Evolutionary conservation across 2,888 invertebrate species (phyloP).

Genomic region (Colostygia pectinataria): DNA sequence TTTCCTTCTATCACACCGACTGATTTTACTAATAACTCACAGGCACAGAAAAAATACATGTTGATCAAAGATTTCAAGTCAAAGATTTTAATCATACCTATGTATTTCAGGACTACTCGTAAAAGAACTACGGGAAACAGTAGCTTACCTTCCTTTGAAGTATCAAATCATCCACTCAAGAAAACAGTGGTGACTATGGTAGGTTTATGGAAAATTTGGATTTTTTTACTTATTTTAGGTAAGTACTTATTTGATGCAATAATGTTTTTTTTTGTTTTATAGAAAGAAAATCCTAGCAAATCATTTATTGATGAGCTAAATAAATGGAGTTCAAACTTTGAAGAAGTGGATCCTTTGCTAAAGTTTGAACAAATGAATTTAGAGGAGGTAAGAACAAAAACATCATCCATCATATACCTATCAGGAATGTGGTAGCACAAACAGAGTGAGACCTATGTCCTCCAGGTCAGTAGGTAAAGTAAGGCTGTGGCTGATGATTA

Average conservation of each 20-base stretch:
- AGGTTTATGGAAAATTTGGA: slow-evolving; percentile 36
- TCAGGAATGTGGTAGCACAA: no score
- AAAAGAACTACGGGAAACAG: slow-evolving; percentile 11
- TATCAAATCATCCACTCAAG: slow-evolving; percentile 68
- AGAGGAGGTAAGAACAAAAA: slow-evolving; percentile 54
- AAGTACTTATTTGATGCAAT: no score
- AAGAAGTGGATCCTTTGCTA: slow-evolving; percentile 70
- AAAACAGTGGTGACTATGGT: slow-evolving; percentile 53
- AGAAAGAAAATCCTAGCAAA: slow-evolving; percentile 59
- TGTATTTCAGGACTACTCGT: slow-evolving; percentile 52
- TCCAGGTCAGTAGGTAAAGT: no score
- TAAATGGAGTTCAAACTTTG: slow-evolving; percentile 74
- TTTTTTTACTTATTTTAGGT: not conserved
- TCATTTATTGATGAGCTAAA: slow-evolving; percentile 65
- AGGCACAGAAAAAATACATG: no score
- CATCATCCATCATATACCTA: no score
- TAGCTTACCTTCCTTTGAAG: slow-evolving; percentile 50
- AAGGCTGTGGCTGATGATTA: no score
- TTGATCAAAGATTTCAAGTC: no score
- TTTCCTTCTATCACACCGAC: no score
- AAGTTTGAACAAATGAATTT: slow-evolving; percentile 70
- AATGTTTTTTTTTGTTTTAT: slow-evolving; percentile 31
- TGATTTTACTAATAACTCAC: no score
- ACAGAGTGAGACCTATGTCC: no score
- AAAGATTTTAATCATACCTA: not conserved